These are phyloP conservation scores for Tillus elongatus DNA, from an alignment of 2,888 invertebrate species.

Conservation along the genomic window DNA sequence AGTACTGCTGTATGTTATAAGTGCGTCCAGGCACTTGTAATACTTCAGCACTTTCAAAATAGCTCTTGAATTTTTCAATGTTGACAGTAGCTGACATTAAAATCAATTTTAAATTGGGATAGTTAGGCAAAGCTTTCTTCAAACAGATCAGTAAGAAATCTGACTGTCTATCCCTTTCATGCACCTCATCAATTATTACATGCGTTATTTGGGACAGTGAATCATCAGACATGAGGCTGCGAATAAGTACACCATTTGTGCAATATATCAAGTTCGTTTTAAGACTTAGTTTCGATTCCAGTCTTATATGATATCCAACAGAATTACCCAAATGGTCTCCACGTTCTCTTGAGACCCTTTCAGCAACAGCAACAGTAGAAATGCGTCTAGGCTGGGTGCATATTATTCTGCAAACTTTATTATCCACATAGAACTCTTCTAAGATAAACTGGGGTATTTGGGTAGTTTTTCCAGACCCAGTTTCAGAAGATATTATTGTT, in stretches of 20 bases:
- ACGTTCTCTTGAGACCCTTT: constrained; percentile 66
- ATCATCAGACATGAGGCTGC: constrained; percentile 78
- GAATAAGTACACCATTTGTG: constrained; percentile 81
- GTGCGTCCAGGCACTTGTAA: constrained; percentile 68
- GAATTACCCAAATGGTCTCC: constrained; percentile 44
- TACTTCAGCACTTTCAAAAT: constrained; percentile 74
- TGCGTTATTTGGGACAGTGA: constrained; percentile 68
- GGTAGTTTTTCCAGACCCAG: constrained; percentile 92
- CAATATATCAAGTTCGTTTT: constrained; percentile 80
- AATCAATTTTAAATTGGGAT: constrained; percentile 67
- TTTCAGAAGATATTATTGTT: constrained; percentile 71
- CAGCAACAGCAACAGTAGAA: constrained; percentile 82
- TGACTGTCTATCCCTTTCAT: constrained; percentile 86
- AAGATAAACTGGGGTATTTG: constrained; percentile 91
- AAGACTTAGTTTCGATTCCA: constrained; percentile 76
- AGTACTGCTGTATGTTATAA: constrained; percentile 65
- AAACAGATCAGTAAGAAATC: constrained; percentile 87
- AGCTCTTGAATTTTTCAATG: constrained; percentile 67
- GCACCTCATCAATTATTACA: constrained; percentile 87
- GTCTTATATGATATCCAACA: constrained; percentile 60
- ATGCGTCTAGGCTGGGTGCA: constrained; percentile 90
- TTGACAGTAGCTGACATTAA: constrained; percentile 96
- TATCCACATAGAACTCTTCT: constrained; percentile 56
- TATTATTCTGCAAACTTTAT: constrained; percentile 69
- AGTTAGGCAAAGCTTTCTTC: constrained; percentile 61